A percentile compares a stretch with the other conserved stretches of the same genome.
Evolutionary conservation across 2,888 invertebrate genomes (phyloP).

Genomic region (Osmoderma eremita): DNA sequence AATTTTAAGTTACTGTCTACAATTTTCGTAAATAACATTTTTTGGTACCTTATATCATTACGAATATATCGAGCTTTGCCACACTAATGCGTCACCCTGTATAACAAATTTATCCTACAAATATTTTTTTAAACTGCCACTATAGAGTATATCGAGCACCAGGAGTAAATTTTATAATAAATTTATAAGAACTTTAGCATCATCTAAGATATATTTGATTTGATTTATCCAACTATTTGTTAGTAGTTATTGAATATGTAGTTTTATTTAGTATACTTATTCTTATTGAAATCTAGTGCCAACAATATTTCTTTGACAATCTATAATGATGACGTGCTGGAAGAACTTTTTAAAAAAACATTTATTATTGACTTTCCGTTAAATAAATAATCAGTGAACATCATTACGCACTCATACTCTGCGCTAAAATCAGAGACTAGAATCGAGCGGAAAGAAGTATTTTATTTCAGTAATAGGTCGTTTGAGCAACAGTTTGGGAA

Average conservation of each 20-base stretch:
- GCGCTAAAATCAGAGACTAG: constrained; percentile 22
- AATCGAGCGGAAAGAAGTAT: constrained; percentile 22
- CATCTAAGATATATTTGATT: constrained; percentile 33
- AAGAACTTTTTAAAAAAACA: not conserved
- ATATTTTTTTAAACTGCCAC: constrained; percentile 7
- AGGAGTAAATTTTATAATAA: constrained; percentile 1
- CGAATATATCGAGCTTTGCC: no score
- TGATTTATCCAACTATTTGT: constrained; percentile 28
- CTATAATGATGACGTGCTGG: not conserved
- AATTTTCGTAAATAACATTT: no score
- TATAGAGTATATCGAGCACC: constrained; percentile 30
- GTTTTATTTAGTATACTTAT: constrained; percentile 24
- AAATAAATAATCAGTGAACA: constrained; percentile 15
- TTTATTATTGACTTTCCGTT: constrained; percentile 1
- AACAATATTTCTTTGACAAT: not conserved
- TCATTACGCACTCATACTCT: constrained; percentile 3
- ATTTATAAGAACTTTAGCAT: constrained; percentile 14
- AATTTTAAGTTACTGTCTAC: no score
- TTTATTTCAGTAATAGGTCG: constrained; percentile 24
- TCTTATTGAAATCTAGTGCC: constrained; percentile 8
- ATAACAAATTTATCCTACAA: constrained; percentile 4
- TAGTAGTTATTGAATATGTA: constrained; percentile 15
- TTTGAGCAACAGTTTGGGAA: constrained; percentile 36
- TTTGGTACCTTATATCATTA: no score
- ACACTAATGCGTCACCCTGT: no score